Evolutionary conservation across 2,797 vertebrate genomes (phyloP), one percentile per base, ranked within the genome.

Genomic region (Cetoscarus ocellatus): DNA sequence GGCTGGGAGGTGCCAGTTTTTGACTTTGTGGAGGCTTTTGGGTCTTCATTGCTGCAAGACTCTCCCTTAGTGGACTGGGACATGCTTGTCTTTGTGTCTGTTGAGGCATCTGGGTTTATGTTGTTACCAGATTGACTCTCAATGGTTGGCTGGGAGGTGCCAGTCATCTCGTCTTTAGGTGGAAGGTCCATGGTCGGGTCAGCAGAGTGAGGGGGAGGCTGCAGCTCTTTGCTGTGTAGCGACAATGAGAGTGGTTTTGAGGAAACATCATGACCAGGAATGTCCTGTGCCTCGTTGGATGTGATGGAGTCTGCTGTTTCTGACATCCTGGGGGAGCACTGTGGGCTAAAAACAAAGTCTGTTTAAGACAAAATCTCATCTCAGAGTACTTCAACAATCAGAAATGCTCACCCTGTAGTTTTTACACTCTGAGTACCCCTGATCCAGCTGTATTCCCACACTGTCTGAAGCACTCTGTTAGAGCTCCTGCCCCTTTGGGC

Each of bases 241-340:
- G 49, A 38, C 0, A 40, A 69, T 2, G 79, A 44, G 0, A 75
- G 18, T 34, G 27, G 12, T 7, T 34, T 1, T 8, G 13, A 35
- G 36, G 77, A 38, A 34, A 9, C 52, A 14, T 75, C 64, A 12
- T 27, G 11, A 53, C 1, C 10, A 3, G 38, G n/a, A 57, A 18
- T 1, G 0, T 58, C 36, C 35, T 63, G 35, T 0, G 39, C 67
- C 71, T 66, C 68, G 17, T 13, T 58, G 18, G 57, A 14, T 10
- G 35, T 7, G 35, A 66, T 12, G 42, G 0, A 3, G 8, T 67
- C 80, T 3, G 67, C 55, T 9, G 63, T 9, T 4, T 78, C 77
- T 1, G 86, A 58, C 91, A 91, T 93, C 19, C 64, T 93, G 77
- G 36, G 48, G 39, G 40, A 73, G 61, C 40, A 55, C 11, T n/a